Percentiles rank a stretch among this genome's conserved stretches.
These are phyloP conservation scores for Caenorhabditis sp. DNA, from an alignment of 2,888 invertebrate species.

Conservation along the genomic window DNA sequence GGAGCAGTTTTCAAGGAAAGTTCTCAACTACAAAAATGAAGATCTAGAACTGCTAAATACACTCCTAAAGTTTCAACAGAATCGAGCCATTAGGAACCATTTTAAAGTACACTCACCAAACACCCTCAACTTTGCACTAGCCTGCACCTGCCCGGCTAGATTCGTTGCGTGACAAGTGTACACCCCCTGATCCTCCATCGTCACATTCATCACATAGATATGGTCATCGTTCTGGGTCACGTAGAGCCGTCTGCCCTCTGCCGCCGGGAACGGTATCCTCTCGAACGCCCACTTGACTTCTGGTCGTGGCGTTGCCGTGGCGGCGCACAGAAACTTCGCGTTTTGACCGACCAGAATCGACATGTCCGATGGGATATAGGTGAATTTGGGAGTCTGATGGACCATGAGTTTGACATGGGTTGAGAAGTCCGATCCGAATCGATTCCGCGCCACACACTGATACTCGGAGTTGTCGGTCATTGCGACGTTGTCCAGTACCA, in stretches of 20 bases:
- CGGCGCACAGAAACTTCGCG: slow-evolving; percentile 72
- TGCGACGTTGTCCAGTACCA: slow-evolving; percentile 60
- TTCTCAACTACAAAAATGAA: too few relatives aligned
- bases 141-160: slow-evolving; percentile 65
- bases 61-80: too few relatives aligned
- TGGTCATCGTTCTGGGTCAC: slow-evolving; percentile 72
- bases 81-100: too few relatives aligned
- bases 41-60: too few relatives aligned
- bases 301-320: slow-evolving; percentile 70
- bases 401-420: slow-evolving; percentile 58
- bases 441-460: slow-evolving; percentile 72
- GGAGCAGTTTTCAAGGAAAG: too few relatives aligned
- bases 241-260: slow-evolving; percentile 68
- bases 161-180: slow-evolving; percentile 74
- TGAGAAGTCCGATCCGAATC: slow-evolving; percentile 70
- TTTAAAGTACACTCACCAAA: slow-evolving; percentile 62
- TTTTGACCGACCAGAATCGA: slow-evolving; percentile 70
- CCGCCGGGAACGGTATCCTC: slow-evolving; percentile 71
- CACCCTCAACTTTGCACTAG: slow-evolving; percentile 67
- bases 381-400: slow-evolving; percentile 69
- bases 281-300: slow-evolving; percentile 74
- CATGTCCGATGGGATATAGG: slow-evolving; percentile 70
- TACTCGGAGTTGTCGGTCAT: slow-evolving; percentile 69
- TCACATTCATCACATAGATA: slow-evolving; percentile 71
- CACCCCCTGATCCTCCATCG: slow-evolving; percentile 66